phyloP scores from a whole-genome alignment of 2,113 vertebrate species.

The Rana temporaria region DNA sequence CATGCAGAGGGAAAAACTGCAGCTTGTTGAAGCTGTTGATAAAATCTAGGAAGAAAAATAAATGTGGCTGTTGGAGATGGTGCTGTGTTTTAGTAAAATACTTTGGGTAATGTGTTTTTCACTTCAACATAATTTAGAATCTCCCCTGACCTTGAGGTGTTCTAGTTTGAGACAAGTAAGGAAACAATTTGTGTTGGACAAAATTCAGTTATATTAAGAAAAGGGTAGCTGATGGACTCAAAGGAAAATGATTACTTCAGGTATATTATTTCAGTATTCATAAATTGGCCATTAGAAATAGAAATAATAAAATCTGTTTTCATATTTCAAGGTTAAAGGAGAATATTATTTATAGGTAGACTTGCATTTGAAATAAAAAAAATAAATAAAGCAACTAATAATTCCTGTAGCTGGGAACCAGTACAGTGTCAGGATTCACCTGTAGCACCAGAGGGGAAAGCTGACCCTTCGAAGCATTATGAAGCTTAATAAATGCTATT shows the following conservation, averaged over 20 bases:
- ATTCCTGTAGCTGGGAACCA: no score
- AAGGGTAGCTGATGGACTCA: no score
- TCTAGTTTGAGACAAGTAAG: not conserved
- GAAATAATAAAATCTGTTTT: no score
- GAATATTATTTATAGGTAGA: no score
- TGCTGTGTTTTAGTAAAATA: slow-evolving; percentile 58
- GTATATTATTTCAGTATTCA: no score
- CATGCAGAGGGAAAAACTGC: slow-evolving; percentile 28
- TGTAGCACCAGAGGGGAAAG: not conserved
- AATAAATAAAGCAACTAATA: no score
- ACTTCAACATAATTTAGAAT: slow-evolving; percentile 28
- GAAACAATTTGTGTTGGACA: not conserved
- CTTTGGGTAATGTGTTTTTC: slow-evolving; percentile 46
- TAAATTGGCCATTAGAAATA: no score
- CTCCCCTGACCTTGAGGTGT: slow-evolving; percentile 28
- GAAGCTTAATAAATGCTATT: no score
- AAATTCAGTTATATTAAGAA: not conserved
- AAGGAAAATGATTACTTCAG: no score
- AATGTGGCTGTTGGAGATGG: slow-evolving; percentile 61
- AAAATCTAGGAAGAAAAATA: slow-evolving; percentile 59
- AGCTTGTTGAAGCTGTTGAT: slow-evolving; percentile 60
- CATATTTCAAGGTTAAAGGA: no score
- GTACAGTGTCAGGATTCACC: not conserved
- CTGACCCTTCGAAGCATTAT: no score
- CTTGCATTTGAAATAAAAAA: no score